A percentile compares a stretch with the other conserved stretches of the same genome.
Conservation (phyloP, 2,113 vertebrate genomes). For the Xiphophorus maculatus region DNA sequence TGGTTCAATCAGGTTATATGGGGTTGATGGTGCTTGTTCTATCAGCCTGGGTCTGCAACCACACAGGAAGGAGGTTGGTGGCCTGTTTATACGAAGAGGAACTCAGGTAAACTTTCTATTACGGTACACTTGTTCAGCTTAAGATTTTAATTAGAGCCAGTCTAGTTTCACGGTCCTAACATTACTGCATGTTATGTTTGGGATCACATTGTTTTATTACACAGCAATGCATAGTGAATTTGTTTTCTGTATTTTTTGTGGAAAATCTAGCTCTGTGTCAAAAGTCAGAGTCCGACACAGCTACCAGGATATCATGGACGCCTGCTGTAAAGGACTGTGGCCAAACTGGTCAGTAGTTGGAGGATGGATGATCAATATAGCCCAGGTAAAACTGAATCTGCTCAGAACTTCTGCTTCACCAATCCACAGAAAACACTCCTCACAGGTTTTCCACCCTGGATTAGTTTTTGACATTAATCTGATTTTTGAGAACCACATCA, state of each 20-base stretch:
- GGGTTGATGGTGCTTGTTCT: slow-evolving; percentile 80
- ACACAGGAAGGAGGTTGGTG: slow-evolving; percentile 84
- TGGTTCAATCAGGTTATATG: slow-evolving; percentile 81
- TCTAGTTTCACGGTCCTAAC: background rate
- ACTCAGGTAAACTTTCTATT: slow-evolving; percentile 39
- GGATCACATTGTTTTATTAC: background rate
- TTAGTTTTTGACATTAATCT: too few relatives aligned
- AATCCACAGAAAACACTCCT: background rate
- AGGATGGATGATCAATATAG: slow-evolving; percentile 71
- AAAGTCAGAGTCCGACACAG: slow-evolving; percentile 76
- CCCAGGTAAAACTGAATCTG: slow-evolving; percentile 64
- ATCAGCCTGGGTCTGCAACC: slow-evolving; percentile 80
- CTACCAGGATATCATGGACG: slow-evolving; percentile 81
- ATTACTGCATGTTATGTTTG: background rate
- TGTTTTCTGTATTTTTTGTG: slow-evolving; percentile 34
- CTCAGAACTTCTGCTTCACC: background rate
- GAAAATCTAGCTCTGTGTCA: slow-evolving; percentile 11
- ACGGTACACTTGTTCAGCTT: background rate
- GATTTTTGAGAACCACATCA: background rate
- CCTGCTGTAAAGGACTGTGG: slow-evolving; percentile 75
- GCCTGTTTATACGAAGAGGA: slow-evolving; percentile 82
- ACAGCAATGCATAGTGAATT: background rate
- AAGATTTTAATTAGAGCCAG: background rate
- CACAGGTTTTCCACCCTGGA: background rate
- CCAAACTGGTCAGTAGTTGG: slow-evolving; percentile 74